Percentiles rank a stretch among this genome's conserved stretches.
phyloP scores from a whole-genome alignment of 1,140 invertebrate species.

The Euura lappo region DNA sequence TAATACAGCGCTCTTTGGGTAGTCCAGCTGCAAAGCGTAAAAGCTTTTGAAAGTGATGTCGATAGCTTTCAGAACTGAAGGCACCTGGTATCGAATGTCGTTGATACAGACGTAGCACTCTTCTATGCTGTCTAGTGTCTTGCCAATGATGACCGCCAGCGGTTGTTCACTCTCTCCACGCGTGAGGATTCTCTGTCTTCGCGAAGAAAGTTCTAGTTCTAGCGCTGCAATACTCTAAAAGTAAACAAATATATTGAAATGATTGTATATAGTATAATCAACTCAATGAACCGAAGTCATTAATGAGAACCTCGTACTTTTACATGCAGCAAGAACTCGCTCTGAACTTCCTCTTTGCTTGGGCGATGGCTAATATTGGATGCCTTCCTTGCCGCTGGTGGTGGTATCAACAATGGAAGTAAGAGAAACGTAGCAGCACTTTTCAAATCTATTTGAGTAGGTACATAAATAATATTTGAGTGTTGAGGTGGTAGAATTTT shows the following conservation, averaged over 20 bases:
- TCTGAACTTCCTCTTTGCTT: slow-evolving; percentile 10
- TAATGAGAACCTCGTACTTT: slow-evolving; percentile 11
- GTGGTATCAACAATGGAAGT: slow-evolving; percentile 18
- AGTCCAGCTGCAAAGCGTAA: slow-evolving; percentile 25
- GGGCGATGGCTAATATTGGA: neutral
- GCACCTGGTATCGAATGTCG: slow-evolving; percentile 21
- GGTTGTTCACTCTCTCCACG: slow-evolving; percentile 18
- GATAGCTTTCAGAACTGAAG: slow-evolving; percentile 18
- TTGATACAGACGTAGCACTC: slow-evolving; percentile 28
- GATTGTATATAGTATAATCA: neutral
- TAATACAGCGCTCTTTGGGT: slow-evolving; percentile 21
- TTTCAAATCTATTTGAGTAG: slow-evolving; percentile 13
- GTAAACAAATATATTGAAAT: neutral
- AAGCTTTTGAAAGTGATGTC: slow-evolving; percentile 31
- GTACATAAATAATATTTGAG: neutral
- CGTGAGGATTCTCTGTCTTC: neutral
- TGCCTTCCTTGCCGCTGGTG: slow-evolving; percentile 13
- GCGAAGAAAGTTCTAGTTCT: neutral
- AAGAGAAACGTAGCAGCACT: slow-evolving; percentile 15
- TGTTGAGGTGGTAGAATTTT: neutral
- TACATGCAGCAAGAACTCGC: slow-evolving; percentile 17
- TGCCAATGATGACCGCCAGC: slow-evolving; percentile 17
- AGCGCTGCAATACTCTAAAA: neutral
- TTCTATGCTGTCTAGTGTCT: slow-evolving; percentile 20
- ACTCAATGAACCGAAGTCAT: neutral